Evolutionary conservation across 2,888 invertebrate species (phyloP), one percentile per base, ranked within the genome.

Genomic region (Macroteleia sp.): DNA sequence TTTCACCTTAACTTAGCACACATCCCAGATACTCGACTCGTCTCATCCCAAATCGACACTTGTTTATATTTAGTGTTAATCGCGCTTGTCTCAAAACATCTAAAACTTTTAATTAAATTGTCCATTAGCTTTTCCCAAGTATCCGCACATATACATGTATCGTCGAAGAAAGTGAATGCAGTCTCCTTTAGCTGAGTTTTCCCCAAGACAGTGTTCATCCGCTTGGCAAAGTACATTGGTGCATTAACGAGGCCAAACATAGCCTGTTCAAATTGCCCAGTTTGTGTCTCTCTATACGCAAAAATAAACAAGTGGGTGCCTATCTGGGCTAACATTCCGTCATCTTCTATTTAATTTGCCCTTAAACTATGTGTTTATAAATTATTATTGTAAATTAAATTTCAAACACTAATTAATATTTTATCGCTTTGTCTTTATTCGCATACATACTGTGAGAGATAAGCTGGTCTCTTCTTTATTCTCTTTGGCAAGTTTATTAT

Each of bases 161-260:
- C 62, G 12, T 73, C 64, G 17, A 74, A 66, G 14, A 67, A 75
- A 1, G 8, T 59, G 14, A 73, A 73, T 5, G 59, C 50, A 12
- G 57, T 75, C 16, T 41, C 50, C 3, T 46, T 44, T 52, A 14
- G 8, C 30, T 16, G n/a, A 3, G 62, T 57, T 8, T n/a, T 20
- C 6, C 52, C 69, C 0, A 70, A 56, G 3, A 64, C 34, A 14
- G 9, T 42, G 8, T 56, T 41, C 62, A 66, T 69, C 0, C 64
- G 19, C 36, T 74, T 64, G 0, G 62, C 50, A 34, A 78, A 78
- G 34, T 64, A 74, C 30, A 14, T 46, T 0, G 70, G 78, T 2
- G 69, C 74, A 32, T 64, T 74, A 6, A 16, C 54, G 10, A 74
- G 14, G 0, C 74, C 78, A 17, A 74, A 54, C 70, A 76, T 79